These are phyloP conservation scores for Andrena praecox DNA, from an alignment of 2,888 invertebrate genomes.

Conservation along the genomic window DNA sequence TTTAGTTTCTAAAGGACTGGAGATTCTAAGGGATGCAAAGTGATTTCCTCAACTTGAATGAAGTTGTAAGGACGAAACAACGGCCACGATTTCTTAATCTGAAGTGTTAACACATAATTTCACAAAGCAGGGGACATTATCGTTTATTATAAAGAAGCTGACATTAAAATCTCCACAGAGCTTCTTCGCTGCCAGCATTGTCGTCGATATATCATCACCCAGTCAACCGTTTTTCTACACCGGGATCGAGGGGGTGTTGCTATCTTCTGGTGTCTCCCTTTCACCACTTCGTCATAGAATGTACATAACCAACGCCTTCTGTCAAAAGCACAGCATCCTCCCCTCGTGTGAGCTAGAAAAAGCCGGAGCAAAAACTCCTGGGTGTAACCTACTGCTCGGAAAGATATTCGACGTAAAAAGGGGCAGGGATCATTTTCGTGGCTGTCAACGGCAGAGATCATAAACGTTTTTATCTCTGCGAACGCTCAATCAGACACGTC, in stretches of 20 bases:
- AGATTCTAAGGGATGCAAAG: too few species aligned
- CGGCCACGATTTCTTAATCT: too few species aligned
- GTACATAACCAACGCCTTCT: slow-evolving; percentile 57
- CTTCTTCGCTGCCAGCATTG: slow-evolving; percentile 8
- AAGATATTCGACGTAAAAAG: slow-evolving; percentile 59
- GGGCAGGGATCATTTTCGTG: slow-evolving; percentile 29
- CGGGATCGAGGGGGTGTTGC: slow-evolving; percentile 18
- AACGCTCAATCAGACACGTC: slow-evolving; percentile 34
- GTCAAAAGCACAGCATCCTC: slow-evolving; percentile 59
- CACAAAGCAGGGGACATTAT: too few species aligned
- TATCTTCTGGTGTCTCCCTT: slow-evolving; percentile 31
- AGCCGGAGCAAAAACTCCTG: slow-evolving; percentile 46
- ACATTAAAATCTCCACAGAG: background rate
- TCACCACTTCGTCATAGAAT: slow-evolving; percentile 61
- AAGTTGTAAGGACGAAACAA: too few species aligned
- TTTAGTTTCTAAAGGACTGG: too few species aligned
- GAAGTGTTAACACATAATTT: too few species aligned
- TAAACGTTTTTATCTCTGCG: slow-evolving; percentile 50
- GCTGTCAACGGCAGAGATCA: slow-evolving; percentile 65
- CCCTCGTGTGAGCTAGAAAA: slow-evolving; percentile 27
- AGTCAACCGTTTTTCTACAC: background rate
- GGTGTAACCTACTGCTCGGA: slow-evolving; percentile 11
- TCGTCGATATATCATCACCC: slow-evolving; percentile 15
- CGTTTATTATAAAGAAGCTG: too few species aligned
- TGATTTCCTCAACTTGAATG: too few species aligned